phyloP scores from a whole-genome alignment of 1,140 invertebrate species.

The Heterodera carotae region DNA sequence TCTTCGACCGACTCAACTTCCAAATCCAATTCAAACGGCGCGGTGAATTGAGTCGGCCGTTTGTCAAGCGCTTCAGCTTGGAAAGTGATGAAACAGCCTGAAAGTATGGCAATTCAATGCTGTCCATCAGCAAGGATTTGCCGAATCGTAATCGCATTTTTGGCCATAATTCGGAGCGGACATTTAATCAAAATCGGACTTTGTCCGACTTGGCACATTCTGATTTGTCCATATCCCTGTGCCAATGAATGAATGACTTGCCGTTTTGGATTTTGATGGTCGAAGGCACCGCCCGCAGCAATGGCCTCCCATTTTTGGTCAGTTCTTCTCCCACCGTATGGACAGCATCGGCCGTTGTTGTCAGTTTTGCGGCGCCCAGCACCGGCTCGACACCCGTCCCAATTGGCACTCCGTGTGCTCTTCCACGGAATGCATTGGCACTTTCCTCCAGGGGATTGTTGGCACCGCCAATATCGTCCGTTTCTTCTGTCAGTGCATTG shows the following conservation, averaged over 20 bases:
- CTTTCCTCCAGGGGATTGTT: neutral
- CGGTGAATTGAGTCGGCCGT: constrained; percentile 40
- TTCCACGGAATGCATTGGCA: neutral
- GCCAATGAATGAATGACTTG: neutral
- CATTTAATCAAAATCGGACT: too few species aligned
- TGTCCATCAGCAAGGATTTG: too few species aligned
- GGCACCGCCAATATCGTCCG: neutral
- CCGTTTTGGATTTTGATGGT: constrained; percentile 5
- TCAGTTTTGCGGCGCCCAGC: neutral
- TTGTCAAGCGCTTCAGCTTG: constrained; percentile 37
- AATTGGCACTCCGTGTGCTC: neutral
- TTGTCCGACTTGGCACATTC: too few species aligned
- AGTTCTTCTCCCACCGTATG: neutral
- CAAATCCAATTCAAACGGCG: constrained; percentile 37
- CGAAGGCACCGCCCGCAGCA: neutral
- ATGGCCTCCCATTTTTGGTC: neutral
- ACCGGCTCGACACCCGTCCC: neutral
- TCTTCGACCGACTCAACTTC: constrained; percentile 36
- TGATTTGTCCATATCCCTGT: too few species aligned
- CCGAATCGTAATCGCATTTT: too few species aligned
- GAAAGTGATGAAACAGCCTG: constrained; percentile 47
- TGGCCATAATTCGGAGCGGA: too few species aligned
- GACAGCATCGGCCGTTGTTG: neutral
- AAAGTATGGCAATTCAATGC: too few species aligned
- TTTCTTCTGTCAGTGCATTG: neutral